These are phyloP conservation scores for Carterocephalus palaemon DNA, from an alignment of 2,888 invertebrate genomes.

Conservation along the genomic window DNA sequence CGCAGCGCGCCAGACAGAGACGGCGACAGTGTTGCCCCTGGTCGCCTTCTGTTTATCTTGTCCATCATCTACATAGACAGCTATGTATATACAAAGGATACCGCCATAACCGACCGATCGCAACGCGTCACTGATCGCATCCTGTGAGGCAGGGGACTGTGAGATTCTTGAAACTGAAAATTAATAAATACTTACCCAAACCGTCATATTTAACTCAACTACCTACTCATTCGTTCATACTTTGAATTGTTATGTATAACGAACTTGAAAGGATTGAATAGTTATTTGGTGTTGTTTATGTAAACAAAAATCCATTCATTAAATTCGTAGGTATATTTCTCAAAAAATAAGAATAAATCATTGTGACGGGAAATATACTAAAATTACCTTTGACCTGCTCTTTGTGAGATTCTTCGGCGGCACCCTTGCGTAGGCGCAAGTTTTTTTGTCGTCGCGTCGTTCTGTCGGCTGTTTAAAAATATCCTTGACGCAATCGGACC, in stretches of 20 bases:
- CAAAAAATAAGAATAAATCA: too few species aligned
- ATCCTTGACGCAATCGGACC: slow-evolving; percentile 63
- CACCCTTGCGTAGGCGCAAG: slow-evolving; percentile 60
- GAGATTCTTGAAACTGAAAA: too few species aligned
- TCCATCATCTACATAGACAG: slow-evolving; percentile 61
- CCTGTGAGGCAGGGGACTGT: slow-evolving; percentile 57
- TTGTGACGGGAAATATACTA: slow-evolving; percentile 35
- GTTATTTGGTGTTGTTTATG: too few species aligned
- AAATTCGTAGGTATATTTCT: too few species aligned
- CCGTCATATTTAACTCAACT: too few species aligned
- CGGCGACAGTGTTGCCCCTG: slow-evolving; percentile 42
- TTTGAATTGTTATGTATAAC: too few species aligned
- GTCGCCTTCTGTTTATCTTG: slow-evolving; percentile 69
- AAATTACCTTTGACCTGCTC: slow-evolving; percentile 19
- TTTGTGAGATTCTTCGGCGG: slow-evolving; percentile 51
- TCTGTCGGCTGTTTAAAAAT: slow-evolving; percentile 67
- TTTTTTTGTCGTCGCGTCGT: slow-evolving; percentile 64
- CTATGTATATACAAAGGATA: slow-evolving; percentile 46
- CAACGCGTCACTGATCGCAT: slow-evolving; percentile 50
- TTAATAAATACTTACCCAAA: too few species aligned
- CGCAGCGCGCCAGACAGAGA: slow-evolving; percentile 51
- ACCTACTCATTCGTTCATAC: too few species aligned
- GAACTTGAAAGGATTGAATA: too few species aligned
- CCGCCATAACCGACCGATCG: slow-evolving; percentile 63
- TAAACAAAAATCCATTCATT: too few species aligned